Conservation (phyloP, 2,113 vertebrate genomes). For the Syrmaticus mikado region DNA sequence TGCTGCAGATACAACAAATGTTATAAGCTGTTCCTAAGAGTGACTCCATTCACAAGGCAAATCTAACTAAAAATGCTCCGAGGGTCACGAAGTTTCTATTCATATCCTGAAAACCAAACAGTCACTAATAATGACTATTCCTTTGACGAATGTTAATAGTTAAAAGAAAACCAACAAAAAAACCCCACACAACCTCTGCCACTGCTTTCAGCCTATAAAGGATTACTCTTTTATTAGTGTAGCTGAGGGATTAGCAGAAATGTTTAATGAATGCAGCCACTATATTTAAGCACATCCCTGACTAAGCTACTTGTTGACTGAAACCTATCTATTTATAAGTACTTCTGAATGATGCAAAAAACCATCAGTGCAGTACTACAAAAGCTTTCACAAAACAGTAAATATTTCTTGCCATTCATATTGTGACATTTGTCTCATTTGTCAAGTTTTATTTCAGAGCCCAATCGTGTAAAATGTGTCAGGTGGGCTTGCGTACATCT, state of each 20-base stretch:
- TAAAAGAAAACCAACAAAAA: constrained; percentile 9
- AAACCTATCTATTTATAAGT: constrained; percentile 78
- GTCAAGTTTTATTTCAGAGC: constrained; percentile 24
- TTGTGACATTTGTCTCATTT: not conserved
- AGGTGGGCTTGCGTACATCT: not conserved
- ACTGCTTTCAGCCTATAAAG: constrained; percentile 40
- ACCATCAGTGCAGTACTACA: not conserved
- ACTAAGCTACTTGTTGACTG: constrained; percentile 73
- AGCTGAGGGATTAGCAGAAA: constrained; percentile 73
- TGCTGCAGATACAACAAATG: not conserved
- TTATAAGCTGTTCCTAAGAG: not conserved
- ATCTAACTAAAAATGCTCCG: not conserved
- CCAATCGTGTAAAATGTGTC: not conserved
- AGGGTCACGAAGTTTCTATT: constrained; percentile 33
- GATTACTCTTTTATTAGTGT: constrained; percentile 74
- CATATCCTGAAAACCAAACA: constrained; percentile 39
- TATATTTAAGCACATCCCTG: constrained; percentile 76
- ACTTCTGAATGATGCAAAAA: constrained; percentile 50
- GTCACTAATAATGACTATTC: constrained; percentile 33
- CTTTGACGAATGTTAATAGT: constrained; percentile 30
- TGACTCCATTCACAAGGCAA: constrained; percentile 10
- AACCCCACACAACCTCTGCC: not conserved
- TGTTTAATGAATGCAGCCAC: constrained; percentile 79
- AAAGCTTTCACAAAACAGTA: not conserved
- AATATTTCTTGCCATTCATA: constrained; percentile 23